A percentile compares a stretch with the other conserved stretches of the same genome.
phyloP scores from a whole-genome alignment of 1,140 invertebrate genomes.

The Dufourea novaeangliae region DNA sequence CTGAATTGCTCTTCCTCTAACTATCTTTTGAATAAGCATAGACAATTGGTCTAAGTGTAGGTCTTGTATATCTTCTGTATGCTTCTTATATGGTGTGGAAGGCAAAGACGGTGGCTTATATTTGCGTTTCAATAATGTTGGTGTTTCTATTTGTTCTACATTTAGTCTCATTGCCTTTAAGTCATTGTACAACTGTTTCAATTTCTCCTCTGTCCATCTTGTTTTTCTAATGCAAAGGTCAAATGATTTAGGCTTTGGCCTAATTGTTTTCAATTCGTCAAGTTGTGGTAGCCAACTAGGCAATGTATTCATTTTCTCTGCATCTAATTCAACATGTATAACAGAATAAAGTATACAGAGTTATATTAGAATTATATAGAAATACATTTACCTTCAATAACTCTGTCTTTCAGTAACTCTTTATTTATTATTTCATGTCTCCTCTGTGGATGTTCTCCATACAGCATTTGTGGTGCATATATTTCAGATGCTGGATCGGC shows the following conservation, averaged over 20 bases:
- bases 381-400: conserved; percentile 36
- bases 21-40: conserved; percentile 85
- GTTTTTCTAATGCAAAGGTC: conserved; percentile 83
- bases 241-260: conserved; percentile 64
- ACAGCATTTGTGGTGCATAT: conserved; percentile 80
- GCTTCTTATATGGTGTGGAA: conserved; percentile 81
- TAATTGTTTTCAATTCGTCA: conserved; percentile 64
- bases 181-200: conserved; percentile 83
- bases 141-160: conserved; percentile 24
- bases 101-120: conserved; percentile 77
- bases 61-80: conserved; percentile 61
- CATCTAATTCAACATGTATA: conserved; percentile 56
- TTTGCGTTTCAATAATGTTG: conserved; percentile 59
- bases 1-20: conserved; percentile 87
- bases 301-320: conserved; percentile 70
- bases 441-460: conserved; percentile 69
- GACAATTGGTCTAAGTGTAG: conserved; percentile 83
- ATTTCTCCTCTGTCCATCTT: conserved; percentile 84
- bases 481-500: conserved; percentile 80
- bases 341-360: not conserved
- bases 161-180: conserved; percentile 75
- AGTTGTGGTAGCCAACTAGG: conserved; percentile 70
- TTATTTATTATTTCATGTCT: conserved; percentile 70
- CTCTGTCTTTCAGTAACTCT: conserved; percentile 25
- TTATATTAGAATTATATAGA: not conserved